Evolutionary conservation across 2,888 invertebrate genomes (phyloP).

Genomic region (Syrista parreyssii): DNA sequence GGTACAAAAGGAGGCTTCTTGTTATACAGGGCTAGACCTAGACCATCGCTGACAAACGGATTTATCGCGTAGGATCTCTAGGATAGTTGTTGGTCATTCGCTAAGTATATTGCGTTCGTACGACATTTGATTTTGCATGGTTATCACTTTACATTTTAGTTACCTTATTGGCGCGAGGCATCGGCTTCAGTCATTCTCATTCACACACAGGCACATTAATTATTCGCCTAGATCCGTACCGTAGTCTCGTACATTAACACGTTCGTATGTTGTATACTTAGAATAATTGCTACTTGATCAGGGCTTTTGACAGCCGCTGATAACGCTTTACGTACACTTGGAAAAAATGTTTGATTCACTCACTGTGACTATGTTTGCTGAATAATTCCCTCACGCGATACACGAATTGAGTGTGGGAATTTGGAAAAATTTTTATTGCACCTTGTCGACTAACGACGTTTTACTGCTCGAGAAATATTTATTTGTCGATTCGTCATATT

Average conservation of each 20-base stretch:
- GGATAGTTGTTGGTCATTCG: constrained; percentile 59
- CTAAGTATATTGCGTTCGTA: constrained; percentile 19
- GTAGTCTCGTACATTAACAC: neutral
- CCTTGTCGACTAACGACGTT: too few species aligned
- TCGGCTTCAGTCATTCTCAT: constrained; percentile 27
- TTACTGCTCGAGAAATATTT: neutral
- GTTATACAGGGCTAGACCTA: neutral
- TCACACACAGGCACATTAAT: constrained; percentile 22
- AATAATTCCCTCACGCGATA: neutral
- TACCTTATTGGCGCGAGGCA: constrained; percentile 24
- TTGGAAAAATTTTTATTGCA: neutral
- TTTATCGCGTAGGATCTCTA: constrained; percentile 44
- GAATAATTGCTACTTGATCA: neutral
- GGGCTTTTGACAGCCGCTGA: neutral
- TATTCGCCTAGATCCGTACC: constrained; percentile 9
- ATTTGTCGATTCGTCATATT: neutral
- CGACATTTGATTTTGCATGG: constrained; percentile 34
- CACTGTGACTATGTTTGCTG: neutral
- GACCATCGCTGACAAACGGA: neutral
- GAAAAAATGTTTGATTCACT: neutral
- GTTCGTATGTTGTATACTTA: neutral
- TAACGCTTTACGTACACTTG: neutral
- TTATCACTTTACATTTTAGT: constrained; percentile 17
- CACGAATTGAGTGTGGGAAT: neutral
- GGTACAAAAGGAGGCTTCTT: neutral